Conservation (phyloP, 2,113 vertebrate species). For the Siniperca knerii region DNA sequence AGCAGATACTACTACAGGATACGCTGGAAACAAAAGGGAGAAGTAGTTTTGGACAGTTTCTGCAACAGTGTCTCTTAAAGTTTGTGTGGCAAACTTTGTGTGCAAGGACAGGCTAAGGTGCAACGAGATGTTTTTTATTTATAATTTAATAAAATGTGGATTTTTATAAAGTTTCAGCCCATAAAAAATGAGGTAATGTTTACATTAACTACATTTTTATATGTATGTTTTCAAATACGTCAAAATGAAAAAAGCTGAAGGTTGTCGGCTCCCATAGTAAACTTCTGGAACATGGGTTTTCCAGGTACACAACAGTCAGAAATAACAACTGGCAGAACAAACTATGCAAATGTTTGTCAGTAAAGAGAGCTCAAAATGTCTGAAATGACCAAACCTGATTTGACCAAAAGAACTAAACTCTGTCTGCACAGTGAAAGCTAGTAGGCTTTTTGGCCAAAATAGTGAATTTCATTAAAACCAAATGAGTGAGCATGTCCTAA, state of each 20-base stretch:
- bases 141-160: background rate
- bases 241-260: background rate
- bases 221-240: background rate
- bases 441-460: no score
- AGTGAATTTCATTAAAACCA: background rate
- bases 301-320: background rate
- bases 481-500: background rate
- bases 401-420: background rate
- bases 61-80: background rate
- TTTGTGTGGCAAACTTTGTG: background rate
- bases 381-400: background rate
- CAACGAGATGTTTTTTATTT: background rate
- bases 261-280: background rate
- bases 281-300: background rate
- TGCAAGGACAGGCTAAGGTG: background rate
- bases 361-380: background rate
- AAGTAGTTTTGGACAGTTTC: background rate
- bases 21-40: background rate
- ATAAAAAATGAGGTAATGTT: no score
- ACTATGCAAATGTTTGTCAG: no score
- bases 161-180: background rate
- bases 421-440: background rate
- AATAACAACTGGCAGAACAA: background rate
- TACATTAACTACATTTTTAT: background rate
- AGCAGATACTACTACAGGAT: background rate